These are phyloP conservation scores for Tolmerus cingulatus DNA, from an alignment of 2,888 invertebrate species.

Conservation along the genomic window DNA sequence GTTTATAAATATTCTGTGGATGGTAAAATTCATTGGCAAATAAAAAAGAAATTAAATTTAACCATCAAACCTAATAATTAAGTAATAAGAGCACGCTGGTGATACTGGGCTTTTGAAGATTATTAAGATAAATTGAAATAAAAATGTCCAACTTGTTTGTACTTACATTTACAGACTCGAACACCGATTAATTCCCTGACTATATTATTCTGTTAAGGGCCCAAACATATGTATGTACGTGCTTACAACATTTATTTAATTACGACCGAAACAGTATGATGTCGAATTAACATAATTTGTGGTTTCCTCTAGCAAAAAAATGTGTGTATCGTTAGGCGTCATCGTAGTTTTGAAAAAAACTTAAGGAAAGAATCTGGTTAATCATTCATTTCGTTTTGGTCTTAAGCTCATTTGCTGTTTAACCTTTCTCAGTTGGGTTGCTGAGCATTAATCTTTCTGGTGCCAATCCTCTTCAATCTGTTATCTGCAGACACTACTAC, in stretches of 20 bases:
- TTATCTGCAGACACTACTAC: conserved; percentile 27
- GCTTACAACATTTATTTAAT: not conserved
- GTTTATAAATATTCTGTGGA: too few species aligned
- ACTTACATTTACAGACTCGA: not conserved
- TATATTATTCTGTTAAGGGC: not conserved
- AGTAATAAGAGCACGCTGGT: not conserved
- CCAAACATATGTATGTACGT: too few species aligned
- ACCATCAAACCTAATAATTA: too few species aligned
- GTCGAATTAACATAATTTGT: conserved; percentile 42
- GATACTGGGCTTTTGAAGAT: not conserved
- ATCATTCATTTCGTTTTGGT: conserved; percentile 32
- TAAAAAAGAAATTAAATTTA: too few species aligned
- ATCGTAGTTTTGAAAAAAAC: not conserved
- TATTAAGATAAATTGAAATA: not conserved
- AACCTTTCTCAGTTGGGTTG: conserved; percentile 43
- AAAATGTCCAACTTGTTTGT: not conserved
- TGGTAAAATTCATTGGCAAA: too few species aligned
- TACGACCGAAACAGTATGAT: not conserved
- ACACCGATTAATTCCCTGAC: not conserved
- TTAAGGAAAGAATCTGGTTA: conserved; percentile 24
- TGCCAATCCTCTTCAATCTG: conserved; percentile 37
- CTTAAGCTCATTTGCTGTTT: conserved; percentile 26
- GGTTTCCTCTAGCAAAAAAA: conserved; percentile 36
- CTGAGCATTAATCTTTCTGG: conserved; percentile 41
- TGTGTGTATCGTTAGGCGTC: conserved; percentile 40